Base-by-base conservation (phyloP, 37 sponge, comb jelly and placozoan genomes). In the Mnemiopsis leidyi region DNA sequence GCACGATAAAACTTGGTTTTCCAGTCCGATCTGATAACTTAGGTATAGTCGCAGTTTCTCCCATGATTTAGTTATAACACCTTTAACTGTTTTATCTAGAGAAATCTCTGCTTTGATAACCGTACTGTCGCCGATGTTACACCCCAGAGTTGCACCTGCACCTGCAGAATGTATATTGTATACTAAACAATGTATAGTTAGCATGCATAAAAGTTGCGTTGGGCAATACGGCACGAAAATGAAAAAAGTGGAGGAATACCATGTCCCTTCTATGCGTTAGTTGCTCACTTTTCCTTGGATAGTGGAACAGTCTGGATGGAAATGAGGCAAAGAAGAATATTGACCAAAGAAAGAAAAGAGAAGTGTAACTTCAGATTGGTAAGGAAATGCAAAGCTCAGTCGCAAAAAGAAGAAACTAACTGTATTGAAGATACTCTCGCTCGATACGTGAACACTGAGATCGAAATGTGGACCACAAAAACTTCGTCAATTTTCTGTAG, bases 41-140 rank as follows among this genome's bases (percentile, higher is more conserved):
- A 77, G 32, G 36, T 77, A 77, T 3, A 32, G 32, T 13, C 26
- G 30, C 20, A 77, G 36, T 32, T 77, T 77, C 36, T 77, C 36
- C 79, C 79, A 77, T 36, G 79, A 77, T 20, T 77, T 77, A 16
- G 79, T 77, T 34, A 77, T 7, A 20, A 77, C 32, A 3, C 30
- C 61, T 33, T 85, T 85, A 28, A 85, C 48, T 20, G 36, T 85
- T 29, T 40, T 85, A 39, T 85, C 90, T 37, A 85, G 90, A 0
- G 90, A 40, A 0, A 85, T 3, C 7, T 85, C 90, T 2, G 90
- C 61, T 26, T 85, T 85, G 23, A 85, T 40, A 0, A 33, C 36
- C 18, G 90, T 85, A 18, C 16, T 23, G 28, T 85, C 90, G 0
- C 61, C 61, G n/a, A 85, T 40, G 39, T 38, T 85, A 33, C 90